phyloP scores from a whole-genome alignment of 2,797 vertebrate species.

The Nannoperca australis region DNA sequence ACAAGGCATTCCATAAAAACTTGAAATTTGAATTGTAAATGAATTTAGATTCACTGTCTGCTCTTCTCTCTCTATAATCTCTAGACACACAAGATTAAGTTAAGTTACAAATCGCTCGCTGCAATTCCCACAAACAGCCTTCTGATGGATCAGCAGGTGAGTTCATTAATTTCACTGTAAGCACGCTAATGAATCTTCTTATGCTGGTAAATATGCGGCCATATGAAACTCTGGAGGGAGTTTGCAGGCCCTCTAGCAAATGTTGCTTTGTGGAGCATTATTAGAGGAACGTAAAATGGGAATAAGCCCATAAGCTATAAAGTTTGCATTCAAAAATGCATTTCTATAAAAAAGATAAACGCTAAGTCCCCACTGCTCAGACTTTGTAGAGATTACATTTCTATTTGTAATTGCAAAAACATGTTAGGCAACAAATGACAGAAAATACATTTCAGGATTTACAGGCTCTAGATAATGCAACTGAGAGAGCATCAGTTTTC shows the following conservation, averaged over 20 bases:
- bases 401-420: constrained; percentile 1
- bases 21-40: constrained; percentile 9
- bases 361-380: neutral
- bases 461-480: neutral
- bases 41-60: constrained; percentile 17
- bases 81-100: constrained; percentile 94
- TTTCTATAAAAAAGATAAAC: neutral
- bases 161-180: constrained; percentile 54
- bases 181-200: constrained; percentile 10
- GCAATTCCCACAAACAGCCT: constrained; percentile 98
- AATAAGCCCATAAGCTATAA: neutral
- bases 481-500: neutral
- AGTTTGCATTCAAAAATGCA: neutral
- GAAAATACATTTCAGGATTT: neutral
- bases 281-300: no score
- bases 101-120: constrained; percentile 95
- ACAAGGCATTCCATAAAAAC: neutral
- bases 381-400: neutral
- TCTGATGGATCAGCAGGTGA: constrained; percentile 98
- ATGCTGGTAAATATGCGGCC: constrained; percentile 1
- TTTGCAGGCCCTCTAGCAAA: no score
- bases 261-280: no score
- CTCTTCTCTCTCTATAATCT: constrained; percentile 63
- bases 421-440: neutral
- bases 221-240: neutral